A percentile compares a stretch with the other conserved stretches of the same genome.
phyloP scores from a whole-genome alignment of 2,113 vertebrate genomes.

The Ovibos moschatus region DNA sequence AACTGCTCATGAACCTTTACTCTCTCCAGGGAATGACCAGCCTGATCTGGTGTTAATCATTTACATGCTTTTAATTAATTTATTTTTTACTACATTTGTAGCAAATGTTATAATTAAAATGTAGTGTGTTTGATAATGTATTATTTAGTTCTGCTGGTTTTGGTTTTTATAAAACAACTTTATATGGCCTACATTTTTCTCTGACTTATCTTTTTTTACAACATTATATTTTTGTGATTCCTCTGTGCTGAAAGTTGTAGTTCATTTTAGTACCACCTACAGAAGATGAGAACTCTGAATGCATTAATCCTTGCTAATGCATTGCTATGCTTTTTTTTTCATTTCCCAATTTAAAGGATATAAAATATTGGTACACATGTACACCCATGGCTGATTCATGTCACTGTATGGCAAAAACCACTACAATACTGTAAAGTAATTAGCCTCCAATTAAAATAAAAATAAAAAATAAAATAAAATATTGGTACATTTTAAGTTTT shows the following conservation, averaged over 20 bases:
- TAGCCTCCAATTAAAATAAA: too few relatives aligned
- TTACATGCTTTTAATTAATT: background rate
- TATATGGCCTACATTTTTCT: background rate
- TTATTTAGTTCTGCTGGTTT: background rate
- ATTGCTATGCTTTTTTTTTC: background rate
- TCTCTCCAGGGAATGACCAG: background rate
- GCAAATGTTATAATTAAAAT: background rate
- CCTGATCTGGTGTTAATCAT: background rate
- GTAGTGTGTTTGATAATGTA: background rate
- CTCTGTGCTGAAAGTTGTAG: background rate
- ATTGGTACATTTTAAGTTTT: background rate
- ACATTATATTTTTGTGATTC: background rate
- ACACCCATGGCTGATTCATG: too few relatives aligned
- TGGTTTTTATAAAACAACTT: background rate
- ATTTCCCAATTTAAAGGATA: background rate
- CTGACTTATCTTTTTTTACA: background rate
- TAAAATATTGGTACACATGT: background rate
- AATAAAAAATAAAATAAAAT: too few relatives aligned
- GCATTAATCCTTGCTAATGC: background rate
- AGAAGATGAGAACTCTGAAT: background rate
- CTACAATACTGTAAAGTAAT: too few relatives aligned
- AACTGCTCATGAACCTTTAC: fast-evolving
- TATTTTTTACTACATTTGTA: background rate
- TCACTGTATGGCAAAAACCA: too few relatives aligned
- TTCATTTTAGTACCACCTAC: background rate